Percentiles rank a stretch among this genome's conserved stretches.
Conservation (phyloP, 1,140 invertebrate genomes). For the Drosophila ogumai region DNA sequence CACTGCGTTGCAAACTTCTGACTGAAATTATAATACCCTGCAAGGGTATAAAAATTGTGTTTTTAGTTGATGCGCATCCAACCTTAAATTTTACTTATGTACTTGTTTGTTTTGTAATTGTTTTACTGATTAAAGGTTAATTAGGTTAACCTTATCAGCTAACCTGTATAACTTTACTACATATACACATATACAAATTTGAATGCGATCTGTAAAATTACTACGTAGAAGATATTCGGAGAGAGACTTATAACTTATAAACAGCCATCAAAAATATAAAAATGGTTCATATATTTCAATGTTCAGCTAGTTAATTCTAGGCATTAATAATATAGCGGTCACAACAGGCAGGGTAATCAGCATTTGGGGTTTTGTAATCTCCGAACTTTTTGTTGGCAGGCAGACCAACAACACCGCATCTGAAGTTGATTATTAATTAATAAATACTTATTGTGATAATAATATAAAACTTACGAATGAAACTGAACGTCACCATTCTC, state of each 20-base stretch:
- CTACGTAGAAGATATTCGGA: background rate
- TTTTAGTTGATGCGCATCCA: no score
- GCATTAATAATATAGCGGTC: slow-evolving; percentile 22
- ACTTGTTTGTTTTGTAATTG: background rate
- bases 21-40: no score
- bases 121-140: background rate
- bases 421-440: background rate
- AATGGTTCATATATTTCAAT: background rate
- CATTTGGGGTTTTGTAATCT: slow-evolving; percentile 14
- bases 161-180: background rate
- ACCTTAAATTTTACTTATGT: background rate
- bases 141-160: background rate
- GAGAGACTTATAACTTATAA: background rate
- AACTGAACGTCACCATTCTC: slow-evolving; percentile 1
- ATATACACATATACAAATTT: background rate
- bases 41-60: no score
- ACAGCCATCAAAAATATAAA: background rate
- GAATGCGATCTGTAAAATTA: background rate
- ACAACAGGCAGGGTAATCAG: slow-evolving; percentile 37
- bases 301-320: background rate
- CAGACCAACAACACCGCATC: slow-evolving; percentile 26
- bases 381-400: slow-evolving; percentile 18
- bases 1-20: no score
- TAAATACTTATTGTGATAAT: background rate
- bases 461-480: slow-evolving; percentile 22